Evolutionary conservation across 2,113 vertebrate species (phyloP).

Genomic region (Speoplatyrhinus poulsoni): DNA sequence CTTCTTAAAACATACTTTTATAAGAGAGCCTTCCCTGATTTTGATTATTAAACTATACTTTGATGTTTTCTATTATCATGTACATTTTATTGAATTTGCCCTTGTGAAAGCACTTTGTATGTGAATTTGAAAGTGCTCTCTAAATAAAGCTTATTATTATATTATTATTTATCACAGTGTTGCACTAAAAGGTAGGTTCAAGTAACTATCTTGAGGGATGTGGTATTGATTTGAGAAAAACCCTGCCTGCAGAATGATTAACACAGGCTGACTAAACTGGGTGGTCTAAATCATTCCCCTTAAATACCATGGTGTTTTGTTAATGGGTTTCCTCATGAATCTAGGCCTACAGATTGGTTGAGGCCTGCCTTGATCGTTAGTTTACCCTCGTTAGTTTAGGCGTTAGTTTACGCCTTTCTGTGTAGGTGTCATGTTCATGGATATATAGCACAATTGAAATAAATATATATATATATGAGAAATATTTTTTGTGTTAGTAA

Average conservation of each 20-base stretch:
- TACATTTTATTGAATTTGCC: no score
- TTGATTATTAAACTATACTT: no score
- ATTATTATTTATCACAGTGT: background rate
- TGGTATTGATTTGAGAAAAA: constrained; percentile 58
- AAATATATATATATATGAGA: no score
- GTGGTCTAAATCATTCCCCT: constrained; percentile 53
- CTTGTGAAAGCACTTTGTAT: no score
- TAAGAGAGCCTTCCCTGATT: no score
- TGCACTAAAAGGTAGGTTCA: background rate
- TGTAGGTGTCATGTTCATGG: constrained; percentile 20
- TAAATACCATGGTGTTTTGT: constrained; percentile 55
- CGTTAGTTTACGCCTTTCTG: background rate
- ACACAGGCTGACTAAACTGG: constrained; percentile 27
- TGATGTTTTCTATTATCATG: no score
- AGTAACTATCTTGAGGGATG: constrained; percentile 8
- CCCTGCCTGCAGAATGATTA: constrained; percentile 54
- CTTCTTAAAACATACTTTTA: no score
- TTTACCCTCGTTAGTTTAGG: constrained; percentile 12
- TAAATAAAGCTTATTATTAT: background rate
- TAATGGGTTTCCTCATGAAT: constrained; percentile 58
- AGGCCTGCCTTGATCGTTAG: constrained; percentile 46
- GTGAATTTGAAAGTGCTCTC: no score
- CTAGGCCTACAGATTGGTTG: constrained; percentile 46
- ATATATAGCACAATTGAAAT: background rate
- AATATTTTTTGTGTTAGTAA: background rate